Percentiles rank a stretch among this genome's conserved stretches.
phyloP scores from a whole-genome alignment of 2,888 invertebrate species.

The Neocrepidodera transversa region DNA sequence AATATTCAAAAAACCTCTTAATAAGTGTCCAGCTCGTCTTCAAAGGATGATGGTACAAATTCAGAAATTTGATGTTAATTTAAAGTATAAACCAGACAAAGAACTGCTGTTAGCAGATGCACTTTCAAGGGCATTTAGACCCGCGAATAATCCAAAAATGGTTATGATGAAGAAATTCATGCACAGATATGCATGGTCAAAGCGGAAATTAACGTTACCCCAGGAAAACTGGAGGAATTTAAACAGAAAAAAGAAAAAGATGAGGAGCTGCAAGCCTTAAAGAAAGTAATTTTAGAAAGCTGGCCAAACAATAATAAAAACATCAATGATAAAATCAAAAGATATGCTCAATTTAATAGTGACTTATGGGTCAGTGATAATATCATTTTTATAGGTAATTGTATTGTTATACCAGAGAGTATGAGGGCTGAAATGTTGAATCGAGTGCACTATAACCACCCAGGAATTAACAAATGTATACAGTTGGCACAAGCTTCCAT shows the following conservation, averaged over 20 bases:
- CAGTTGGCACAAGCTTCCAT: constrained; percentile 27
- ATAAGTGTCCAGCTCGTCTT: too few relatives aligned
- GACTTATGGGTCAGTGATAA: neutral
- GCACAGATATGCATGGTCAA: neutral
- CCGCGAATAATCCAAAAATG: too few relatives aligned
- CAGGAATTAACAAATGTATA: constrained; percentile 34
- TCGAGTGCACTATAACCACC: constrained; percentile 32
- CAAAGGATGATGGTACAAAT: too few relatives aligned
- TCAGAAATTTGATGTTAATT: too few relatives aligned
- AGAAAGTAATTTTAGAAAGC: neutral
- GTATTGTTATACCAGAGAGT: constrained; percentile 26
- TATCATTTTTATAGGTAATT: neutral
- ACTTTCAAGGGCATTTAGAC: neutral
- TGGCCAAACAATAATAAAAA: constrained; percentile 5
- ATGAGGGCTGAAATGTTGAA: constrained; percentile 28
- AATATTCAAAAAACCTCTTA: too few relatives aligned
- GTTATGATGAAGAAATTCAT: too few relatives aligned
- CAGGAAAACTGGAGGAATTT: constrained; percentile 1
- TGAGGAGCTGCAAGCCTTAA: neutral
- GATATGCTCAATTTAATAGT: neutral
- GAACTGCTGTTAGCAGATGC: too few relatives aligned
- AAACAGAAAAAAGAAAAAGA: constrained; percentile 12
- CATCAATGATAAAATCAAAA: neutral
- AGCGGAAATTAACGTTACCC: constrained; percentile 2
- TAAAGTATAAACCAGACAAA: too few relatives aligned